A percentile compares a stretch with the other conserved stretches of the same genome.
These are phyloP conservation scores for Dendrolimus punctatus DNA, from an alignment of 1,140 invertebrate species.

Conservation along the genomic window DNA sequence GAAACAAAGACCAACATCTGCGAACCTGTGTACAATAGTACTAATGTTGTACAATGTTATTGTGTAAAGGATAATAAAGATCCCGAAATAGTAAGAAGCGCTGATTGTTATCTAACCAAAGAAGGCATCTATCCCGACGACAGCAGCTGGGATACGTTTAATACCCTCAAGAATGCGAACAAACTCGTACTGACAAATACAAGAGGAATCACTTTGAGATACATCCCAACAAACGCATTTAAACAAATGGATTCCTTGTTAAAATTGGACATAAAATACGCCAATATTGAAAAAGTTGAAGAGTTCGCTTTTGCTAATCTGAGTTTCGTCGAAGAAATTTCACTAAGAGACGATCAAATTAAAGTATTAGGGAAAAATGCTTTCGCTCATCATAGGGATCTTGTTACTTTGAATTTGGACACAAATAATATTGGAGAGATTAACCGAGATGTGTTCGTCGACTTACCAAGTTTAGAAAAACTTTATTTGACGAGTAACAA, in stretches of 20 bases:
- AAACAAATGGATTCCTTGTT: constrained; percentile 74
- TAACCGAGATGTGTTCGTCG: constrained; percentile 79
- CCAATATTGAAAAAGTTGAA: constrained; percentile 76
- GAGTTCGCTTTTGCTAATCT: constrained; percentile 81
- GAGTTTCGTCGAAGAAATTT: constrained; percentile 77
- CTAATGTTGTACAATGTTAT: constrained; percentile 48
- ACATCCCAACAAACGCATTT: constrained; percentile 79
- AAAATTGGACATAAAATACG: constrained; percentile 79
- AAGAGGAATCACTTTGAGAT: constrained; percentile 74
- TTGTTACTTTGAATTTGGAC: constrained; percentile 77
- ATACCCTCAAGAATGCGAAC: constrained; percentile 74
- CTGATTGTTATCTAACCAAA: constrained; percentile 75
- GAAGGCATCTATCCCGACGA: constrained; percentile 72
- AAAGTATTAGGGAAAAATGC: constrained; percentile 74
- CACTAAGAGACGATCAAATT: constrained; percentile 79
- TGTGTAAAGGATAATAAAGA: constrained; percentile 32
- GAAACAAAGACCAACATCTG: constrained; percentile 36
- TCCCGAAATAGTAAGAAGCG: constrained; percentile 26
- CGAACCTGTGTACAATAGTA: constrained; percentile 39
- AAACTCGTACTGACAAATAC: constrained; percentile 78
- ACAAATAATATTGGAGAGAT: constrained; percentile 81
- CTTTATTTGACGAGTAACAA: constrained; percentile 81
- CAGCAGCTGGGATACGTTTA: constrained; percentile 77
- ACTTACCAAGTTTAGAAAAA: constrained; percentile 76
- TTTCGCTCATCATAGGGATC: constrained; percentile 76